phyloP scores from a whole-genome alignment of 2,888 invertebrate genomes.

The Cataglyphis cursor region DNA sequence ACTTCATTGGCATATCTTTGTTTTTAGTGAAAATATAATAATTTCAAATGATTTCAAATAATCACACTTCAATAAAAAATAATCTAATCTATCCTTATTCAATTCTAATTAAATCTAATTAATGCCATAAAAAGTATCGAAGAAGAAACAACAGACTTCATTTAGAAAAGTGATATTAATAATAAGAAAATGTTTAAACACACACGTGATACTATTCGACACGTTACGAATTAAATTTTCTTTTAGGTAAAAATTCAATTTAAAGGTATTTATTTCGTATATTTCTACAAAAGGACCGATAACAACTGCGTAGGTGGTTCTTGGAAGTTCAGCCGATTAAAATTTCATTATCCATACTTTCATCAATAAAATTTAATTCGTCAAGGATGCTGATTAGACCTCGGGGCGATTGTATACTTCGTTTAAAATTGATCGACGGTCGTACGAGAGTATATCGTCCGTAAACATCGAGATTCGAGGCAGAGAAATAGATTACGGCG shows the following conservation, averaged over 20 bases:
- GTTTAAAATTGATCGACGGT: conserved; percentile 24
- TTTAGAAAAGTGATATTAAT: not conserved
- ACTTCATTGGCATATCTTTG: not conserved
- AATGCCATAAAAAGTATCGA: not conserved
- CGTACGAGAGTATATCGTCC: not conserved
- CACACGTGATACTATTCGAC: not conserved
- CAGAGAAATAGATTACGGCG: conserved; percentile 70
- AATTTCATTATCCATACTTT: not conserved
- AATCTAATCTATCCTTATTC: not conserved
- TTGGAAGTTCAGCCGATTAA: not conserved
- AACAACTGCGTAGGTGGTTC: not conserved
- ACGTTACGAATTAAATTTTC: not conserved
- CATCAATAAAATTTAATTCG: conserved; percentile 9
- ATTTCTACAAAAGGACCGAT: not conserved
- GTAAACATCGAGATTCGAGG: conserved; percentile 71
- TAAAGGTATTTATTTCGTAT: not conserved
- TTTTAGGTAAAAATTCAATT: not conserved
- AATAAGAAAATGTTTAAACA: not conserved
- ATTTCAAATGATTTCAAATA: not conserved
- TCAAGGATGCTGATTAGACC: not conserved
- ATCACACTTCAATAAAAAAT: not conserved
- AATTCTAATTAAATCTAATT: not conserved
- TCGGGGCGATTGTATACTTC: not conserved
- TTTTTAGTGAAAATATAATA: not conserved
- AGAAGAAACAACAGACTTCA: not conserved